Percentiles rank a stretch among this genome's conserved stretches.
Evolutionary conservation across 2,113 vertebrate species (phyloP).

Genomic region (Coturnix japonica): DNA sequence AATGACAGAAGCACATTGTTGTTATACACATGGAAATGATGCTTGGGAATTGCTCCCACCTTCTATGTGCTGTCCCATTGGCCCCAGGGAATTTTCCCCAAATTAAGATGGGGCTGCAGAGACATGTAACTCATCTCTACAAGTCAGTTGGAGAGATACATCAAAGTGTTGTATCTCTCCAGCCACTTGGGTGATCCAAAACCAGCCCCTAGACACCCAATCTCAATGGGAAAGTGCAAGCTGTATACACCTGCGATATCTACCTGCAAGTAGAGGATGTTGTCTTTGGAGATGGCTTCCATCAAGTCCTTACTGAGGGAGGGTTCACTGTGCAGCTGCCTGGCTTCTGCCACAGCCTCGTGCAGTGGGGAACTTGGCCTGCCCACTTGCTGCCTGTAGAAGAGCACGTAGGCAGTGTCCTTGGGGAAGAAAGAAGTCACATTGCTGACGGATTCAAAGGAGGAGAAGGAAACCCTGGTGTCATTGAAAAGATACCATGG

Average conservation of each 20-base stretch:
- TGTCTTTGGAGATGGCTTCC: constrained; percentile 87
- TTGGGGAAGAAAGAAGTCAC: constrained; percentile 85
- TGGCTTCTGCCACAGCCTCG: not conserved
- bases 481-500: constrained; percentile 88
- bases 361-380: not conserved
- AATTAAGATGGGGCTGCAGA: not conserved
- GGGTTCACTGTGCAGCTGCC: constrained; percentile 43
- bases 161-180: not conserved
- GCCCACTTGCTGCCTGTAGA: constrained; percentile 76
- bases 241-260: not conserved
- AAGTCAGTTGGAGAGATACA: not conserved
- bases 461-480: constrained; percentile 85
- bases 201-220: accelerated
- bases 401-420: constrained; percentile 84
- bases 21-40: not conserved
- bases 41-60: accelerated
- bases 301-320: constrained; percentile 82
- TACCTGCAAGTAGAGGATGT: constrained; percentile 83
- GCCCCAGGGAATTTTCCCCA: not conserved
- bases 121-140: not conserved
- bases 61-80: not conserved
- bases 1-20: not conserved
- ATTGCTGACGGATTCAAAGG: constrained; percentile 83
- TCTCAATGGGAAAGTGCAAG: not conserved
- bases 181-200: not conserved